phyloP scores from a whole-genome alignment of 2,113 vertebrate species.

The Delphinus delphis region DNA sequence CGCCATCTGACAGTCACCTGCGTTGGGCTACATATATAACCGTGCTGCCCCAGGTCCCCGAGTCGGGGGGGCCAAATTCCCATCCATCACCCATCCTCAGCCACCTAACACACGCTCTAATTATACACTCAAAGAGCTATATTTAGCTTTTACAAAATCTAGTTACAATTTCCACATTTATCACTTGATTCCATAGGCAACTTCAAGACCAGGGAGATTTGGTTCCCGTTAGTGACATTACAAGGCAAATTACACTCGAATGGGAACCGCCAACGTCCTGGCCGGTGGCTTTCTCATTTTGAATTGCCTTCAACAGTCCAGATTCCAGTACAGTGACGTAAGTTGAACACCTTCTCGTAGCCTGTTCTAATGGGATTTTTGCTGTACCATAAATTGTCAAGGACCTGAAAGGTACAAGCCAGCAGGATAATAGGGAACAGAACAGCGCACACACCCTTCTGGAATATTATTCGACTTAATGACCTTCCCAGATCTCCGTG shows the following conservation, averaged over 20 bases:
- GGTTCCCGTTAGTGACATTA: slow-evolving; percentile 53
- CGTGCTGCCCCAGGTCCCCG: neutral
- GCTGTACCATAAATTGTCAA: slow-evolving; percentile 49
- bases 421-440: slow-evolving; percentile 55
- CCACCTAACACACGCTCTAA: neutral
- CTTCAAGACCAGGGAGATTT: neutral
- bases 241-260: slow-evolving; percentile 51
- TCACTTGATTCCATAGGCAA: slow-evolving; percentile 19
- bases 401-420: slow-evolving; percentile 50
- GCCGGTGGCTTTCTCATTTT: slow-evolving; percentile 35
- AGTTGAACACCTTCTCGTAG: slow-evolving; percentile 26
- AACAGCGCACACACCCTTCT: slow-evolving; percentile 26
- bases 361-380: slow-evolving; percentile 55
- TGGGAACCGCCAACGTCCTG: neutral
- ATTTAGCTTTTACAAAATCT: slow-evolving; percentile 34
- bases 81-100: neutral
- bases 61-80: neutral
- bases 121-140: neutral
- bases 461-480: slow-evolving; percentile 47
- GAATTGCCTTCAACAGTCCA: slow-evolving; percentile 33
- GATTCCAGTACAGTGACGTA: slow-evolving; percentile 56
- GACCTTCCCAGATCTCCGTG: slow-evolving; percentile 41
- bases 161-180: neutral
- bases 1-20: slow-evolving; percentile 48
- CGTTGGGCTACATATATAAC: neutral